Evolutionary conservation across 2,113 vertebrate species (phyloP), one percentile per base, ranked within the genome.

Genomic region (Machaerirhynchus nigripectus): DNA sequence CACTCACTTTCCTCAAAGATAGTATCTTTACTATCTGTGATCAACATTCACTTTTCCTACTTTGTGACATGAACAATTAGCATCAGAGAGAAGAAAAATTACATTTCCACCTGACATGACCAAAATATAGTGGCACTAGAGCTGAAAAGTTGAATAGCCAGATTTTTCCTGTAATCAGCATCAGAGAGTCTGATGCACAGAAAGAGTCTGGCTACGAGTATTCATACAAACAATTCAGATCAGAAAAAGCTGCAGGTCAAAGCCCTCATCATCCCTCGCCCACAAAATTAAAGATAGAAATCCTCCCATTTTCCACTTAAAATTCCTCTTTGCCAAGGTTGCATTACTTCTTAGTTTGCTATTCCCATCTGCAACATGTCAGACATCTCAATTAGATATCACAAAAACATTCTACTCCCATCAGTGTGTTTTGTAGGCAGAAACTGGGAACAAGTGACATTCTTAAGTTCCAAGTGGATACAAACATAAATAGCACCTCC

Each of bases 401-500:
- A 90, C 12, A 92, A 94, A 86, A 95, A 52, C 87, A 92, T 68
- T 69, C 61, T 23, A 52, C 79, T 96, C 65, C 63, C 79, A 71
- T 73, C 68, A 86, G 71, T 15, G 39, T 27, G 56, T 44, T 90
- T 60, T 68, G 82, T 57, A 96, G 90, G 93, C 71, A 90, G 93
- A 74, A 73, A 37, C 39, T 61, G 75, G 47, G 78, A 93, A 83
- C 47, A 93, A 95, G 85, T 37, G 64, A 93, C 93, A 90, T 71
- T 80, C 87, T 60, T 19, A 63, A 79, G 63, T 73, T 91, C 50
- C 78, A 93, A 95, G 75, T 55, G 64, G 93, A 89, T 95, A 77
- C 67, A 89, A 94, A 91, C 81, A 82, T 79, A 95, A 96, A 93
- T 93, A 96, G 94, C 91, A 93, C 85, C 87, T 97, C 94, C 94